These are phyloP conservation scores for Cremastinae sp. DNA, from an alignment of 2,888 invertebrate species.

Conservation along the genomic window DNA sequence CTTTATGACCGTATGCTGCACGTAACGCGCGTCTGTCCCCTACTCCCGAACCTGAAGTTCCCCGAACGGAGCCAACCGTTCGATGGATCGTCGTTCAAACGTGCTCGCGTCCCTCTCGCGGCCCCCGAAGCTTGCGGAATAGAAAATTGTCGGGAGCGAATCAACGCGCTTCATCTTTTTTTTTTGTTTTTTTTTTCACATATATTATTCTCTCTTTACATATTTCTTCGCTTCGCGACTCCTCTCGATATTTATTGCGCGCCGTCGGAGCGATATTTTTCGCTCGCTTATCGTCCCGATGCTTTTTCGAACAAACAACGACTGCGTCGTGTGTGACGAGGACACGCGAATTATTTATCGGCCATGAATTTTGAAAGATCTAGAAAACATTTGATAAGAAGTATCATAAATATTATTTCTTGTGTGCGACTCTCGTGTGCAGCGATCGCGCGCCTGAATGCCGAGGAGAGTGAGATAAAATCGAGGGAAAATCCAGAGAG, in stretches of 20 bases:
- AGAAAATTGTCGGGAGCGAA: slow-evolving; percentile 23
- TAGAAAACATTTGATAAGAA: neutral
- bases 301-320: neutral
- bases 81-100: slow-evolving; percentile 41
- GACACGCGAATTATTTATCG: neutral
- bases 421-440: neutral
- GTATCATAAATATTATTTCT: neutral
- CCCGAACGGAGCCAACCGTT: slow-evolving; percentile 4
- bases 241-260: slow-evolving; percentile 3
- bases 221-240: too few relatives aligned
- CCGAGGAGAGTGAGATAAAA: slow-evolving; percentile 50
- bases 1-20: slow-evolving; percentile 25
- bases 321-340: neutral
- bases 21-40: slow-evolving; percentile 14
- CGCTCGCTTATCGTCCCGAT: neutral
- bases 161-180: too few relatives aligned
- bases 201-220: too few relatives aligned
- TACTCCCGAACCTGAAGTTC: slow-evolving; percentile 1
- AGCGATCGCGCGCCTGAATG: slow-evolving; percentile 4
- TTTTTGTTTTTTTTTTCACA: too few relatives aligned
- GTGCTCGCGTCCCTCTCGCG: too few relatives aligned
- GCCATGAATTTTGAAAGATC: neutral
- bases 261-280: slow-evolving; percentile 16
- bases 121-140: slow-evolving; percentile 31
- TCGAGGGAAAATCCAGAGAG: slow-evolving; percentile 34